A percentile compares a stretch with the other conserved stretches of the same genome.
phyloP scores from a whole-genome alignment of 2,113 vertebrate genomes.

The Ameiurus melas region DNA sequence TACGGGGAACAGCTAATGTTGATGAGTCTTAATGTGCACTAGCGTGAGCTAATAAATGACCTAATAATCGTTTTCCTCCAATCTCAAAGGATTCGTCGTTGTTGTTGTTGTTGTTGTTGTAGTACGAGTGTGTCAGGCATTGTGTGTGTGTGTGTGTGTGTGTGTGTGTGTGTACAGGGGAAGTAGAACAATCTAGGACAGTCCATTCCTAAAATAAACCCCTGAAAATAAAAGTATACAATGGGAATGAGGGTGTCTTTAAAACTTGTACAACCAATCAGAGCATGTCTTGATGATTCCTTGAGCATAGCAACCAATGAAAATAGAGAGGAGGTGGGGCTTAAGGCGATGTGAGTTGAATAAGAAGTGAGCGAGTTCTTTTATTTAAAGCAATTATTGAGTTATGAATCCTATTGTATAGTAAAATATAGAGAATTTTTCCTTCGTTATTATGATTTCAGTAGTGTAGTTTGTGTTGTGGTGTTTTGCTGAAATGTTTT shows the following conservation, averaged over 20 bases:
- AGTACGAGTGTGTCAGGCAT: no score
- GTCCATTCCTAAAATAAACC: neutral
- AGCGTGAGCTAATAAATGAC: neutral
- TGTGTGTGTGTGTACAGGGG: neutral
- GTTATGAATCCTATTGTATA: neutral
- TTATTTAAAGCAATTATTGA: neutral
- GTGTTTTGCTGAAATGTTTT: neutral
- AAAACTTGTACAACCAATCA: neutral
- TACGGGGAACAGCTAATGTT: neutral
- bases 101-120: no score
- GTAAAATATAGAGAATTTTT: neutral
- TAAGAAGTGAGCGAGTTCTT: neutral
- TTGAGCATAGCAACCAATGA: neutral
- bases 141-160: conserved; percentile 1
- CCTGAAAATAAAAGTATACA: neutral
- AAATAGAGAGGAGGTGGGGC: neutral
- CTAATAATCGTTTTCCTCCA: neutral
- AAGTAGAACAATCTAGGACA: neutral
- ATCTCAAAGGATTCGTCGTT: neutral
- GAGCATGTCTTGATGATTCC: neutral
- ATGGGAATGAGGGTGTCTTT: neutral
- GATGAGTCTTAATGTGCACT: neutral
- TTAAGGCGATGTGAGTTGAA: neutral
- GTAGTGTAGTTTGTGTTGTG: neutral
- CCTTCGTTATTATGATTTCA: neutral